Percentiles rank a stretch among this genome's conserved stretches.
These are phyloP conservation scores for Actinia tenebrosa DNA, from an alignment of 64 coral and sea anemone genomes.

Conservation along the genomic window DNA sequence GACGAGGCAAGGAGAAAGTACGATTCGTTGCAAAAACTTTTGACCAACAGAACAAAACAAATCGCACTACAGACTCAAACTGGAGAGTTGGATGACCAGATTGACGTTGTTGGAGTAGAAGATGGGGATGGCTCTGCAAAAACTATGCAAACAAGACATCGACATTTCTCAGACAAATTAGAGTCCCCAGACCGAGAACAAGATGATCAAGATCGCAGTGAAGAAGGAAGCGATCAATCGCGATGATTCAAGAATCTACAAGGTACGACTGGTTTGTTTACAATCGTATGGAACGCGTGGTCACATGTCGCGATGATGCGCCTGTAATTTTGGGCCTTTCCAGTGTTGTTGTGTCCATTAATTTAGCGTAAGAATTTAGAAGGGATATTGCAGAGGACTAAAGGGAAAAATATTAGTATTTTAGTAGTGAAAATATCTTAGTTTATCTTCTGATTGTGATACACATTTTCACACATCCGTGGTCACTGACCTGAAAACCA, in stretches of 20 bases:
- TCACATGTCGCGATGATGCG: constrained; percentile 23
- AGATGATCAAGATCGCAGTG: background rate
- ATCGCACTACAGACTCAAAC: constrained; percentile 45
- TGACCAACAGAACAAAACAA: constrained; percentile 76
- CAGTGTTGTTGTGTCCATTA: background rate
- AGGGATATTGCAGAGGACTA: background rate
- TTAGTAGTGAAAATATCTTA: background rate
- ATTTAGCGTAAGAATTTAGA: background rate
- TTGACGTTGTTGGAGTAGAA: constrained; percentile 59
- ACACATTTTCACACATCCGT: background rate
- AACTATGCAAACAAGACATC: background rate
- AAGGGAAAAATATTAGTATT: background rate
- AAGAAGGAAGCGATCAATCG: constrained; percentile 48
- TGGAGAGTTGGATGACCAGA: constrained; percentile 42
- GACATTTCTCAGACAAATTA: background rate
- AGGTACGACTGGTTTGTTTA: constrained; percentile 15
- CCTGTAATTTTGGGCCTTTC: background rate
- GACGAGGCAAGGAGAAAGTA: constrained; percentile 89
- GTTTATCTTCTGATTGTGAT: background rate
- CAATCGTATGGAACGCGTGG: constrained; percentile 21
- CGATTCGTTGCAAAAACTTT: constrained; percentile 78
- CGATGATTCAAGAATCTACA: constrained; percentile 26
- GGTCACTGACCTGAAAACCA: background rate
- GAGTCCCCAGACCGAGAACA: background rate
- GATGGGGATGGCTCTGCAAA: constrained; percentile 13